Evolutionary conservation across 2,888 invertebrate species (phyloP), one percentile per base, ranked within the genome.

Genomic region (Zaprionus bogoriensis): DNA sequence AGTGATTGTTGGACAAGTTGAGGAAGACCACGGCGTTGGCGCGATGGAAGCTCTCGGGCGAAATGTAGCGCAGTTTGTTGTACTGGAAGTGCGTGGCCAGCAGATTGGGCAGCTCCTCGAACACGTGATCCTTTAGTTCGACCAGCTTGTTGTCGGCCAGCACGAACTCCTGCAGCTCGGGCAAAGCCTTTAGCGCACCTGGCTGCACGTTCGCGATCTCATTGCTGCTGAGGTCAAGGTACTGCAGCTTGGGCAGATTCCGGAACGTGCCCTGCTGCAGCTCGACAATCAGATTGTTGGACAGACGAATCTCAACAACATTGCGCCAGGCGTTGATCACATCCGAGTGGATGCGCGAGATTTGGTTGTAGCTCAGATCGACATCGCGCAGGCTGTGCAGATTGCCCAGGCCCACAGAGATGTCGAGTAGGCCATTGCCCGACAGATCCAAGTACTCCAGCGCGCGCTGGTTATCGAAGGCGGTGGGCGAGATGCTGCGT

Each of bases 1-100:
- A 92, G 74, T 95, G 94, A 91, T 97, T 97, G 83, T 95, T 93
- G 75, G 97, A 97, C 67, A 97, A 91, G 91, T 97, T 97, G 47
- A 97, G 92, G 89, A 96, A 95, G 57, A 96, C 93, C 53, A 97
- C 92, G 46, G 95, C 94, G 0, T 96, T 95, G 19, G 96, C 93
- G 77, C 94, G 94, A 69, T 94, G 93, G 88, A 97, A 97, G 2
- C 96, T 95, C 73, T 94, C 93, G 23, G 93, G 92, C 0, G 95
- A 94, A 67, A 96, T 94, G 78, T 93, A 94, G 76, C 94, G 93
- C 50, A 96, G 90, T 50, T 94, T 93, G 88, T 97, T 97, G 78
- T 96, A 95, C 90, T 96, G 96, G 44, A 97, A 91, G 88, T 97
- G 96, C 9, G 95, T 92, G 48, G 91, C 91, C 64, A 91, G 69